These are phyloP conservation scores for Pao palembangensis DNA, from an alignment of 2,113 vertebrate species.

Conservation along the genomic window DNA sequence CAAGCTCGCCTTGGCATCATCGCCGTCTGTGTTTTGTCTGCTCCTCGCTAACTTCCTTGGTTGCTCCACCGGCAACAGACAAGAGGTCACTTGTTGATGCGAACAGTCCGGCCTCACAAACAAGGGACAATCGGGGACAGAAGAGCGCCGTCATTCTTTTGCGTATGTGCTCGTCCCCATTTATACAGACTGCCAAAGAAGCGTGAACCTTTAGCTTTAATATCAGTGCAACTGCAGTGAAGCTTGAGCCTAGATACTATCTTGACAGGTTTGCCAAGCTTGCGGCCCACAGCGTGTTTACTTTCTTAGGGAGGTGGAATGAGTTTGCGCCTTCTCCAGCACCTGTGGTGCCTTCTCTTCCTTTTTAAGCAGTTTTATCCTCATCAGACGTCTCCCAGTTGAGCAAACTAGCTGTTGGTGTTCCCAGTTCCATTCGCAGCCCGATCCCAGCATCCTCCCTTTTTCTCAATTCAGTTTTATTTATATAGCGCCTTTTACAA, in stretches of 20 bases:
- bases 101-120: slow-evolving; percentile 53
- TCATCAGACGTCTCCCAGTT: no score
- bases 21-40: slow-evolving; percentile 20
- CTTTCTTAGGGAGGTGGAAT: neutral
- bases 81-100: slow-evolving; percentile 58
- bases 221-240: neutral
- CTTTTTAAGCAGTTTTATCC: no score
- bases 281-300: neutral
- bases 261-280: neutral
- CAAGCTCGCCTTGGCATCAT: slow-evolving; percentile 22
- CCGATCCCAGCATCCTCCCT: no score
- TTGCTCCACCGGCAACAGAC: slow-evolving; percentile 33
- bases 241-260: neutral
- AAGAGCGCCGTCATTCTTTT: slow-evolving; percentile 43
- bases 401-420: no score
- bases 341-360: no score
- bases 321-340: no score
- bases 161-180: slow-evolving; percentile 1
- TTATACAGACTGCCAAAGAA: slow-evolving; percentile 1
- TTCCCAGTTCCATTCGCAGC: no score
- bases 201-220: neutral
- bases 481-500: no score
- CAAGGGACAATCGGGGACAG: slow-evolving; percentile 47
- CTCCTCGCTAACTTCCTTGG: slow-evolving; percentile 22
- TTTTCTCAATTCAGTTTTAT: no score